Conservation (phyloP, 2,797 vertebrate species). For the Oreonectes daqikongensis region DNA sequence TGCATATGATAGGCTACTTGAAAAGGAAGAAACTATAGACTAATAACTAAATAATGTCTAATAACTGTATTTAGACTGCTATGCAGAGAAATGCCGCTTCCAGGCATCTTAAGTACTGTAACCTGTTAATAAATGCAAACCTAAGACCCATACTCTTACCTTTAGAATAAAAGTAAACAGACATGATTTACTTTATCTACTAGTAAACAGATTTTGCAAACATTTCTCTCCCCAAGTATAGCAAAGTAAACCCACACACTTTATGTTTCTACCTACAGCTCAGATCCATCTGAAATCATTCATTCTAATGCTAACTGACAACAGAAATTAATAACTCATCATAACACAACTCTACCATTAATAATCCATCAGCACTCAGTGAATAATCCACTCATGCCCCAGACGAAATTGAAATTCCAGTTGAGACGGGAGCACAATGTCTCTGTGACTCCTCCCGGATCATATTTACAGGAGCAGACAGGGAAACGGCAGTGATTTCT, state of each 20-base stretch:
- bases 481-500: constrained; percentile 35
- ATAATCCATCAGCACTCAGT: constrained; percentile 40
- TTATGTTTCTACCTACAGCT: constrained; percentile 13
- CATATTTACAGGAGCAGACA: constrained; percentile 26
- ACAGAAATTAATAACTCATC: constrained; percentile 25
- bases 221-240: neutral
- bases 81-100: neutral
- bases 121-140: neutral
- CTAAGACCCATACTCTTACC: neutral
- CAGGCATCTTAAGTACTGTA: neutral
- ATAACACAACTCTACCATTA: constrained; percentile 25
- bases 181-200: neutral
- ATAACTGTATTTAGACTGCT: neutral
- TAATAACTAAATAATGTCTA: too few relatives aligned
- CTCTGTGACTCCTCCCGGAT: constrained; percentile 19
- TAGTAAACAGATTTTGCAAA: neutral
- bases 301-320: constrained; percentile 18
- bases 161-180: neutral
- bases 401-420: constrained; percentile 13
- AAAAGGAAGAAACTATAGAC: neutral
- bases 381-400: constrained; percentile 34
- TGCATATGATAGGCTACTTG: too few relatives aligned
- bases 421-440: neutral
- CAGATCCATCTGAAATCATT: neutral
- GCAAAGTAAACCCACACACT: neutral